phyloP scores from a whole-genome alignment of 92 coral and sea anemone species.

The Paragorgia papillata region DNA sequence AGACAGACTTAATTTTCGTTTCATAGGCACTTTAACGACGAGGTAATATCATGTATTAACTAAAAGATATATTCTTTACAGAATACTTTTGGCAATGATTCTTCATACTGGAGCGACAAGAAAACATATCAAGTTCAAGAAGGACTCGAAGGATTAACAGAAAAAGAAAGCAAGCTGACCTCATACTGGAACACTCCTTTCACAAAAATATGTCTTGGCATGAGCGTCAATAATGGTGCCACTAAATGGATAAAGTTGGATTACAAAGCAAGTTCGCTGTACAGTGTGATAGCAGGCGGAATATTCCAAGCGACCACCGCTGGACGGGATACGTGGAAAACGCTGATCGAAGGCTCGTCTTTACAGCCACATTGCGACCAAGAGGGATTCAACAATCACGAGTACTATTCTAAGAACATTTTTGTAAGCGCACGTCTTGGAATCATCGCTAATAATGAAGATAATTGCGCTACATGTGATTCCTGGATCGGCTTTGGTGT shows the following conservation, averaged over 20 bases:
- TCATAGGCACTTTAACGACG: too few relatives aligned
- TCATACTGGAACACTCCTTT: slow-evolving; percentile 23
- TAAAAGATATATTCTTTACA: neutral
- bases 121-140: neutral
- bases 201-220: slow-evolving; percentile 12
- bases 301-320: neutral
- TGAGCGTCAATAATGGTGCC: neutral
- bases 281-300: slow-evolving; percentile 24
- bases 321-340: slow-evolving; percentile 40
- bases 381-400: slow-evolving; percentile 45
- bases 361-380: slow-evolving; percentile 42
- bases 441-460: slow-evolving; percentile 33
- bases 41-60: too few relatives aligned
- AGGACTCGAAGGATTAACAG: slow-evolving; percentile 11
- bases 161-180: slow-evolving; percentile 15
- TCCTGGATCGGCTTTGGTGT: slow-evolving; percentile 60
- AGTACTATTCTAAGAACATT: slow-evolving; percentile 19
- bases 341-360: slow-evolving; percentile 40
- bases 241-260: too few relatives aligned
- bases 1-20: too few relatives aligned
- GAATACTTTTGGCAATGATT: neutral
- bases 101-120: slow-evolving; percentile 9
- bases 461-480: slow-evolving; percentile 41
- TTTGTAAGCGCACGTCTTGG: too few relatives aligned
- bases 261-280: too few relatives aligned